These are phyloP conservation scores for Drosophila paracracens DNA, from an alignment of 2,888 invertebrate species.

Conservation along the genomic window DNA sequence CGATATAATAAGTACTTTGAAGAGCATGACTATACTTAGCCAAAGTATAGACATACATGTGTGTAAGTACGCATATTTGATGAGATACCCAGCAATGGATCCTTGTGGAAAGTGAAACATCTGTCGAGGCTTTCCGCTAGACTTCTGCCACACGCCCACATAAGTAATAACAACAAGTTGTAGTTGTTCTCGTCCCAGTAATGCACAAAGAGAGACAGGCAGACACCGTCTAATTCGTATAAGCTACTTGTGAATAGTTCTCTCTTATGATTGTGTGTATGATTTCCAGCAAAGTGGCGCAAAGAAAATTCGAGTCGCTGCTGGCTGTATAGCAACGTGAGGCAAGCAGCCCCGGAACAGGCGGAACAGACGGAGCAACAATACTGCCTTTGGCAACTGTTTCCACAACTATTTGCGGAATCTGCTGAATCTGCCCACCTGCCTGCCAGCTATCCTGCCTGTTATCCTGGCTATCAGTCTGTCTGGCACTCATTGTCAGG, in stretches of 20 bases:
- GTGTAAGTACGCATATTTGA: neutral
- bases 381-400: slow-evolving; percentile 14
- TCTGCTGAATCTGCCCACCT: neutral
- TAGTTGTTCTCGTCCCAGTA: neutral
- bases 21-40: slow-evolving; percentile 2
- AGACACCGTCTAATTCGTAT: neutral
- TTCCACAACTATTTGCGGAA: slow-evolving; percentile 7
- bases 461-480: slow-evolving; percentile 5
- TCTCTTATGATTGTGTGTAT: slow-evolving; percentile 3
- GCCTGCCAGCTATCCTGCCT: neutral
- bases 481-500: slow-evolving; percentile 43
- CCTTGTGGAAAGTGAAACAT: slow-evolving; percentile 10
- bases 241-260: slow-evolving; percentile 11
- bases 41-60: neutral
- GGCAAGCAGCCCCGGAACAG: neutral
- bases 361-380: slow-evolving; percentile 1
- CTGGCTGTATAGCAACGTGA: slow-evolving; percentile 1
- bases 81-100: neutral
- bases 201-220: slow-evolving; percentile 9
- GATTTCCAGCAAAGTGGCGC: neutral
- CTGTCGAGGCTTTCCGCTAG: neutral
- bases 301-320: slow-evolving; percentile 15
- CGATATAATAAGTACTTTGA: slow-evolving; percentile 10
- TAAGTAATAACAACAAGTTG: slow-evolving; percentile 27
- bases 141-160: slow-evolving; percentile 4